These are phyloP conservation scores for Nesoenas mayeri DNA, from an alignment of 2,113 vertebrate genomes.

Conservation along the genomic window DNA sequence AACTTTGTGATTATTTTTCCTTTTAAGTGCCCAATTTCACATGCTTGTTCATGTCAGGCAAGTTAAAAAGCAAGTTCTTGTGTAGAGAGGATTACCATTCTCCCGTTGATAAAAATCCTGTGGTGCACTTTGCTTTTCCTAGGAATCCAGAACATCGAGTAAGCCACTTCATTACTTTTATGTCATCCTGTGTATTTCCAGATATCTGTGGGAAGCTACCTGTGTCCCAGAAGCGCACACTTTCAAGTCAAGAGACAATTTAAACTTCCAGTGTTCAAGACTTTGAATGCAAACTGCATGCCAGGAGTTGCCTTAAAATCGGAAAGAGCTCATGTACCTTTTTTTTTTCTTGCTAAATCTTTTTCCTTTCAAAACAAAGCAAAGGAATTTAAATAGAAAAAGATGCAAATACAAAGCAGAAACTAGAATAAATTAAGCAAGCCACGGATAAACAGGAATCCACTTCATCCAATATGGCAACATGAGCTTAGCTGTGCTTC, in stretches of 20 bases:
- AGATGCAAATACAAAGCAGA: not conserved
- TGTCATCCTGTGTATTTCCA: not conserved
- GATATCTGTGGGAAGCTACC: not conserved
- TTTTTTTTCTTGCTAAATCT: not conserved
- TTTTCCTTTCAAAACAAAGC: conserved; percentile 23
- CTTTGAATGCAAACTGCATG: conserved; percentile 4
- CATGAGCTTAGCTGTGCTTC: not conserved
- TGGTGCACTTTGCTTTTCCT: not conserved
- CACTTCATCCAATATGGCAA: not conserved
- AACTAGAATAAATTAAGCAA: not conserved
- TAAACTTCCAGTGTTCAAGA: not conserved
- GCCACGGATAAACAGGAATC: conserved; percentile 13
- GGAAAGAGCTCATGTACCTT: conserved; percentile 1
- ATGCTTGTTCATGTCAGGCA: not conserved
- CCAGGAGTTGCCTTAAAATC: conserved; percentile 7
- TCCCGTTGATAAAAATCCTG: not conserved
- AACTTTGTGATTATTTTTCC: not conserved
- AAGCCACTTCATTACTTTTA: not conserved
- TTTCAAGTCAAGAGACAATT: conserved; percentile 8
- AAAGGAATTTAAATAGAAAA: conserved; percentile 24
- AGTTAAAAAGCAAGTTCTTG: not conserved
- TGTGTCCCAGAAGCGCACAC: not conserved
- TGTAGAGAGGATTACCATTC: not conserved
- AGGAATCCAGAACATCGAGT: not conserved
- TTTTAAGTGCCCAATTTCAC: not conserved